phyloP scores from a whole-genome alignment of 2,113 vertebrate genomes.

The Aphyosemion australe region DNA sequence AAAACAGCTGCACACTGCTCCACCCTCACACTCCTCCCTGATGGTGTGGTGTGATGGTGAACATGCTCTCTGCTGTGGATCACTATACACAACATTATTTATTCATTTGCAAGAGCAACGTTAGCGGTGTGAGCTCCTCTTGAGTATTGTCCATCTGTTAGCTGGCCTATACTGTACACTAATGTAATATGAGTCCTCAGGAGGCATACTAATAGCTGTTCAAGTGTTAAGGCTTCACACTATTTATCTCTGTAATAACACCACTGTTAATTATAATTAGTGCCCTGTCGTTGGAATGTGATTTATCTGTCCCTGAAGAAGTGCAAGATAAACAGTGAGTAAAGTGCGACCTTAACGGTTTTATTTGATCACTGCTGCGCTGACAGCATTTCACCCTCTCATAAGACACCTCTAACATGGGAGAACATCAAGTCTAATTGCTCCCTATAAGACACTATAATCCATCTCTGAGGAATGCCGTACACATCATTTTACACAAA shows the following conservation, averaged over 20 bases:
- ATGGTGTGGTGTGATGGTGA: conserved; percentile 30
- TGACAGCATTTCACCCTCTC: conserved; percentile 50
- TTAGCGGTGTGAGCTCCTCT: conserved; percentile 50
- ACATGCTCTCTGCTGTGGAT: conserved; percentile 55
- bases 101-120: conserved; percentile 59
- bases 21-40: background rate
- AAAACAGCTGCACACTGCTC: background rate
- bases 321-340: conserved; percentile 37
- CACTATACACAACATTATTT: conserved; percentile 61
- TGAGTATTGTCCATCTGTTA: conserved; percentile 72
- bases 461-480: conserved; percentile 64
- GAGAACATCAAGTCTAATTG: conserved; percentile 73
- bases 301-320: conserved; percentile 65
- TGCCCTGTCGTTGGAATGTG: conserved; percentile 42
- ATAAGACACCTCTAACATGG: conserved; percentile 65
- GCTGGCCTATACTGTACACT: conserved; percentile 57
- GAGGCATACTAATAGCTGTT: conserved; percentile 59
- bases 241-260: conserved; percentile 69
- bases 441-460: conserved; percentile 67
- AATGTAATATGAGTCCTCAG: conserved; percentile 60
- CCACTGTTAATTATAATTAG: conserved; percentile 64
- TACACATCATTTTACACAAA: conserved; percentile 71
- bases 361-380: conserved; percentile 64
- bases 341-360: conserved; percentile 57
- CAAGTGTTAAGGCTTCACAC: conserved; percentile 60